phyloP scores from a whole-genome alignment of 2,113 vertebrate genomes.

The Panthera uncia region DNA sequence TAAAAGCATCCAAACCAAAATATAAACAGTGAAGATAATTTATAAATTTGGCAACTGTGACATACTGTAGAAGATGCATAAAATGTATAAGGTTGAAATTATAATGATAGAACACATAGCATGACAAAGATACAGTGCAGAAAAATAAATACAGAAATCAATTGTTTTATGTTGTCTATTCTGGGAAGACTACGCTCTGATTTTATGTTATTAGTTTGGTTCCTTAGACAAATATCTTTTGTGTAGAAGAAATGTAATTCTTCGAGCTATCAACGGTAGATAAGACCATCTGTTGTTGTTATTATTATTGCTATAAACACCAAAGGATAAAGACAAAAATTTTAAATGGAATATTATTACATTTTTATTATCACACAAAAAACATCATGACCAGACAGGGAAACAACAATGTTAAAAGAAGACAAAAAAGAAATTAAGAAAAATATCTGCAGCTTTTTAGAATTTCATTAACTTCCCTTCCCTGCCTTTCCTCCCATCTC shows the following conservation, averaged over 20 bases:
- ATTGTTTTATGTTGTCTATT: not conserved
- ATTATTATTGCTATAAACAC: not conserved
- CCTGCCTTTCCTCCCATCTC: not conserved
- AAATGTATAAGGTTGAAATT: not conserved
- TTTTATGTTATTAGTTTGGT: conserved; percentile 18
- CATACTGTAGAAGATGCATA: not conserved
- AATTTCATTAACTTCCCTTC: not conserved
- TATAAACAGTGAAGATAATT: not conserved
- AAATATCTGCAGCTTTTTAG: not conserved
- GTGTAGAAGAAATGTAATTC: conserved; percentile 20
- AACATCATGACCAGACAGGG: not conserved
- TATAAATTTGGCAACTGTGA: not conserved
- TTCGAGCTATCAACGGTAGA: not conserved
- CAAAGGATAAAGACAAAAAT: conserved; percentile 41
- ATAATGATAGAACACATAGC: not conserved
- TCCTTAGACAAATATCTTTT: conserved; percentile 22
- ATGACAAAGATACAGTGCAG: not conserved
- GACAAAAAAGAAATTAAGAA: not conserved
- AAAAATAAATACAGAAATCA: not conserved
- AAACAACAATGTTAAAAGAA: conserved; percentile 6
- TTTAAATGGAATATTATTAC: conserved; percentile 25
- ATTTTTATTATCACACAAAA: conserved; percentile 37
- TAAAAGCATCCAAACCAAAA: conserved; percentile 11
- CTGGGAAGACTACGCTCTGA: not conserved
- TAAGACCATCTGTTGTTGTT: conserved; percentile 35